Evolutionary conservation across 2,113 vertebrate genomes (phyloP), one percentile per base, ranked within the genome.

Genomic region (Sphaerodactylus townsendi): DNA sequence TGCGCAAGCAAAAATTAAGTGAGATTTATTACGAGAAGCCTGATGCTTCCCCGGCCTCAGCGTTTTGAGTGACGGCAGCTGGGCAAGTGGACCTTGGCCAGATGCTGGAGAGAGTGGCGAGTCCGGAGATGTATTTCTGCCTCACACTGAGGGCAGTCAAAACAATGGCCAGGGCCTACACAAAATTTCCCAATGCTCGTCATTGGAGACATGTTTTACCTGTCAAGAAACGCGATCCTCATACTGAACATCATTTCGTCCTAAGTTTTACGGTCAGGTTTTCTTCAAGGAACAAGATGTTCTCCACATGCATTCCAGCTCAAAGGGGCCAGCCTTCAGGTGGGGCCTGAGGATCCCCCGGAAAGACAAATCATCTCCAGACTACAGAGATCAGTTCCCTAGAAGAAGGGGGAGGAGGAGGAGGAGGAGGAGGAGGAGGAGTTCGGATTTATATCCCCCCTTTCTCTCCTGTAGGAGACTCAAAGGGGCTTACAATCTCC

Each of bases 21-120:
- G 28, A 77, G 74, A 82, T 86, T 77, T 82, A 86, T 72, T 39
- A 68, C 73, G 53, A 72, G 44, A 65, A 66, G 56, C 75, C 66
- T 10, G 17, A 13, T 19, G 23, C 73, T 77, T 71, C 69, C 41
- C 65, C 71, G 79, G 65, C 66, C 77, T 17, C 50, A 62, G 39
- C 8, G 6, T 37, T 77, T 41, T 28, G 39, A 75, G 65, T 15
- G 25, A 77, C 28, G 82, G 39, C 41, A 65, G 21, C 33, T 37
- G 28, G 35, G 30, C 37, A 73, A 30, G 53, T 82, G 73, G 33
- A 41, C 19, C 8, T 48, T 39, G 41, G 39, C 79, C 33, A 50
- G 79, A 82, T 37, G 17, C 3, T 1, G 25, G 28, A 82, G 25
- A 28, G 41, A 62, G 5, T 1, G 1, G 48, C n/a, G 6, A 44